A percentile compares a stretch with the other conserved stretches of the same genome.
These are phyloP conservation scores for Esox lucius DNA, from an alignment of 2,797 vertebrate genomes.

Conservation along the genomic window DNA sequence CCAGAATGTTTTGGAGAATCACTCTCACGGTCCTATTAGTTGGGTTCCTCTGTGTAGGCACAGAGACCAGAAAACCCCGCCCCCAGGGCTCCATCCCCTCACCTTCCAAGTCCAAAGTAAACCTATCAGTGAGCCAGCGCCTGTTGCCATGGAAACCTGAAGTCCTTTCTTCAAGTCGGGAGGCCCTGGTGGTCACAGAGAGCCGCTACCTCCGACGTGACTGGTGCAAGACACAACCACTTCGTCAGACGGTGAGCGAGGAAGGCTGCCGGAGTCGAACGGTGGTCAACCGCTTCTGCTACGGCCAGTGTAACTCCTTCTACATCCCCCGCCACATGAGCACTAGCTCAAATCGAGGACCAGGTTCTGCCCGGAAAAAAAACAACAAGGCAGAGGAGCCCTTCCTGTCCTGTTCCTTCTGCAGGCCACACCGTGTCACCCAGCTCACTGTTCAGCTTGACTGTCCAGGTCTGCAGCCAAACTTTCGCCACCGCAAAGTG, in stretches of 20 bases:
- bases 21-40: constrained; percentile 81
- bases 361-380: constrained; percentile 61
- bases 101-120: constrained; percentile 88
- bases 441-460: constrained; percentile 91
- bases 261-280: constrained; percentile 93
- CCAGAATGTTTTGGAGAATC: constrained; percentile 91
- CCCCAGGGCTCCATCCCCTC: constrained; percentile 92
- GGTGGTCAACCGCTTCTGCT: constrained; percentile 97
- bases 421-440: constrained; percentile 92
- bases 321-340: constrained; percentile 94
- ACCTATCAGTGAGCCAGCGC: constrained; percentile 76
- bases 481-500: constrained; percentile 90
- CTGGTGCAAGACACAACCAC: constrained; percentile 98
- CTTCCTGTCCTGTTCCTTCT: constrained; percentile 97
- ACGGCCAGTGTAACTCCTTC: constrained; percentile 99
- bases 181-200: constrained; percentile 95
- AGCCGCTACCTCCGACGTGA: constrained; percentile 95
- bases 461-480: constrained; percentile 90
- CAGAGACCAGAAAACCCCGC: constrained; percentile 75
- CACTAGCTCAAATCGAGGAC: constrained; percentile 57
- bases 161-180: constrained; percentile 91
- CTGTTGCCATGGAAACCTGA: constrained; percentile 83
- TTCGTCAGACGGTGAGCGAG: constrained; percentile 91
- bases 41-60: constrained; percentile 76
- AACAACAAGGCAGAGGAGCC: constrained; percentile 83